Conservation (phyloP, 2,888 invertebrate genomes). For the Zootermopsis nevadensis region DNA sequence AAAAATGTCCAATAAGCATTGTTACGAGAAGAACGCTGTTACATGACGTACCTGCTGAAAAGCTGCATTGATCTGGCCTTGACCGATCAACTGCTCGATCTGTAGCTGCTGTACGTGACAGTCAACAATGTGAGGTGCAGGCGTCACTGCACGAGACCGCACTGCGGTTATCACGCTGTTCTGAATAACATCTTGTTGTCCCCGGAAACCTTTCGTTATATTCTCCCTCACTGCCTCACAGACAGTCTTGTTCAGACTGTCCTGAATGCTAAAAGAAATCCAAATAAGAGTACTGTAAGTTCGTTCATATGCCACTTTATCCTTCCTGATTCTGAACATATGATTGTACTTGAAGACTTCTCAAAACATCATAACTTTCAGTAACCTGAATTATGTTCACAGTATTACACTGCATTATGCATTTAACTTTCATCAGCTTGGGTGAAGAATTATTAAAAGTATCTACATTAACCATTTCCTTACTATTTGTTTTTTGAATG, state of each 20-base stretch:
- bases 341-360: too few relatives aligned
- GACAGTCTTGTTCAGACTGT: slow-evolving; percentile 58
- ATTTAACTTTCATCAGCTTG: too few relatives aligned
- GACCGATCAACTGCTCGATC: slow-evolving; percentile 74
- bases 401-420: too few relatives aligned
- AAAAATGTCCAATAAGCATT: background rate
- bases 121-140: slow-evolving; percentile 73
- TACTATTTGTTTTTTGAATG: too few relatives aligned
- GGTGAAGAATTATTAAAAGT: too few relatives aligned
- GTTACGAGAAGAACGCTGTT: too few relatives aligned
- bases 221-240: slow-evolving; percentile 63
- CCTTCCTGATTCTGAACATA: too few relatives aligned
- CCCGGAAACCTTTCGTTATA: slow-evolving; percentile 66
- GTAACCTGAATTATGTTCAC: too few relatives aligned
- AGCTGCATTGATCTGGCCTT: slow-evolving; percentile 86
- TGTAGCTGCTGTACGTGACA: slow-evolving; percentile 73
- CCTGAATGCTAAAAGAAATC: slow-evolving; percentile 64
- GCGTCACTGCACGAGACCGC: slow-evolving; percentile 79
- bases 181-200: slow-evolving; percentile 71
- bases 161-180: slow-evolving; percentile 71
- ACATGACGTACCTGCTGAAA: slow-evolving; percentile 73
- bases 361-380: too few relatives aligned
- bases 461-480: too few relatives aligned
- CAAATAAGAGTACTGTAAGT: too few relatives aligned
- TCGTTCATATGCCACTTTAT: too few relatives aligned